phyloP scores from a whole-genome alignment of 2,113 vertebrate species.

The Edolisoma coerulescens region DNA sequence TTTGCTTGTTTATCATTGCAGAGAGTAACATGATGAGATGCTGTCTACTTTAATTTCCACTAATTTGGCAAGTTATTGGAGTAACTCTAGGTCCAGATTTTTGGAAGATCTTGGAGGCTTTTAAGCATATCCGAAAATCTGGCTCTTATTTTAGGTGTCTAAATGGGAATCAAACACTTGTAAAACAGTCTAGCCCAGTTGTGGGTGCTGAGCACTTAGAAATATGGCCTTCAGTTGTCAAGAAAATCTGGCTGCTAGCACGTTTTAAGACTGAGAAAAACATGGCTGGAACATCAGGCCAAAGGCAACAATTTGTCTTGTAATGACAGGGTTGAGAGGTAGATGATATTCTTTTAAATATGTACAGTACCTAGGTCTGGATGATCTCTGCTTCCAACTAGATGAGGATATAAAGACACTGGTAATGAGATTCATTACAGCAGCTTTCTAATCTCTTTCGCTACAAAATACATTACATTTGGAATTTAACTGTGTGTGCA shows the following conservation, averaged over 20 bases:
- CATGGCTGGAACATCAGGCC: slow-evolving; percentile 15
- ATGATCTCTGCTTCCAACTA: slow-evolving; percentile 62
- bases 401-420: slow-evolving; percentile 62
- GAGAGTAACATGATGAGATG: background rate
- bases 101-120: slow-evolving; percentile 22
- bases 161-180: slow-evolving; percentile 13
- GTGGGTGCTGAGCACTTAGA: slow-evolving; percentile 17
- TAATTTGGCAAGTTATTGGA: slow-evolving; percentile 25
- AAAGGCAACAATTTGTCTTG: slow-evolving; percentile 49
- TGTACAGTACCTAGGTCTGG: slow-evolving; percentile 33
- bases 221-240: slow-evolving; percentile 4
- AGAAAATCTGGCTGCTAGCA: slow-evolving; percentile 10
- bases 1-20: background rate
- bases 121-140: background rate
- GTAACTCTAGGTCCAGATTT: slow-evolving; percentile 24
- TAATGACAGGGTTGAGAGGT: slow-evolving; percentile 20
- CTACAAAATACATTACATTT: slow-evolving; percentile 66
- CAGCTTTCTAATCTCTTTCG: slow-evolving; percentile 67
- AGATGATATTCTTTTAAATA: slow-evolving; percentile 40
- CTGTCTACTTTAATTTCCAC: slow-evolving; percentile 32
- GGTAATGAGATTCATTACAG: slow-evolving; percentile 69
- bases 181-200: slow-evolving; percentile 37
- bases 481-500: slow-evolving; percentile 66
- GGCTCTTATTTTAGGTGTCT: slow-evolving; percentile 29
- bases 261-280: slow-evolving; percentile 10